Evolutionary conservation across 2,888 invertebrate genomes (phyloP).

Genomic region (Agrilus cyanescens): DNA sequence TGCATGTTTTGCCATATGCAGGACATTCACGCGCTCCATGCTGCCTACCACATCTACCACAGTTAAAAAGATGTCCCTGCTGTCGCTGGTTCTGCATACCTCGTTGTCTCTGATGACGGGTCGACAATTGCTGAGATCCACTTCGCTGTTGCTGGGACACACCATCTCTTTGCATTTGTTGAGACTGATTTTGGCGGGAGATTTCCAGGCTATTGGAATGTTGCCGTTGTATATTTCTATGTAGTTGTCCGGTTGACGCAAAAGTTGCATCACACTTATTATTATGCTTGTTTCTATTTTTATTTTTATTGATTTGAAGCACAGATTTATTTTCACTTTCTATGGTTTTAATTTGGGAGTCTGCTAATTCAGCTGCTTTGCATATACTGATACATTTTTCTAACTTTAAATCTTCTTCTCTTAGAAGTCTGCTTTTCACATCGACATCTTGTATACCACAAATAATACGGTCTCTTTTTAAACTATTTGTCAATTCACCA

Average conservation of each 20-base stretch:
- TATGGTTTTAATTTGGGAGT: neutral
- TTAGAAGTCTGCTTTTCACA: slow-evolving; percentile 2
- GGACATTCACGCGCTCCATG: slow-evolving; percentile 2
- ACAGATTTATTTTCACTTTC: no score
- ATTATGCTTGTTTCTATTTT: no score
- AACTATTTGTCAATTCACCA: slow-evolving; percentile 6
- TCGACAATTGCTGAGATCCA: neutral
- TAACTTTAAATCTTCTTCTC: neutral
- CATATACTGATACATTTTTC: neutral
- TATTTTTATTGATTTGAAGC: no score
- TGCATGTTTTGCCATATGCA: neutral
- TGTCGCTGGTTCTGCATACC: neutral
- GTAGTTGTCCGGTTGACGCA: no score
- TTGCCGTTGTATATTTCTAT: no score
- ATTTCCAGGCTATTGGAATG: no score
- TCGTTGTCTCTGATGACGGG: neutral
- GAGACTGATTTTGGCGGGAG: no score
- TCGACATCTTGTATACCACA: slow-evolving; percentile 5
- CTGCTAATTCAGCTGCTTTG: slow-evolving; percentile 1
- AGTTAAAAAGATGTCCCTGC: slow-evolving; percentile 1
- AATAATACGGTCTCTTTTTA: slow-evolving; percentile 9
- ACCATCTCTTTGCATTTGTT: no score
- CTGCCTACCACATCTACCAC: slow-evolving; percentile 3
- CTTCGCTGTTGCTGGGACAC: neutral
- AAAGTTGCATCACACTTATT: no score